A percentile compares a stretch with the other conserved stretches of the same genome.
These are phyloP conservation scores for Buathra laborator DNA, from an alignment of 2,888 invertebrate species.

Conservation along the genomic window DNA sequence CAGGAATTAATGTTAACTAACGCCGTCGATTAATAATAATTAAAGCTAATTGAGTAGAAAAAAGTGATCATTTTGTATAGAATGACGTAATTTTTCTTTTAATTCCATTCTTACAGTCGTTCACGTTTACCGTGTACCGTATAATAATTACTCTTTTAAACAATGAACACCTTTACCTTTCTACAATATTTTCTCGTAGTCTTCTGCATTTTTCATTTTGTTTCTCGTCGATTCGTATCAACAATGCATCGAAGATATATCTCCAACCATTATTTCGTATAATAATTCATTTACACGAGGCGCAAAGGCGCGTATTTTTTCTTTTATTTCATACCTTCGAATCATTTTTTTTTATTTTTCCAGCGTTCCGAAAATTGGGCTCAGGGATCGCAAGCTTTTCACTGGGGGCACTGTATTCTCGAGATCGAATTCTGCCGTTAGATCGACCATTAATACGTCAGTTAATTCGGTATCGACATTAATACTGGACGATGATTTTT, in stretches of 20 bases:
- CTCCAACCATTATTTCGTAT: constrained; percentile 51
- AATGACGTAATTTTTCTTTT: background rate
- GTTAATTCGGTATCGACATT: no score
- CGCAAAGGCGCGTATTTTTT: constrained; percentile 17
- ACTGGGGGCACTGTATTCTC: no score
- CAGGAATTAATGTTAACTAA: no score
- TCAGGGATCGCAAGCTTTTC: no score
- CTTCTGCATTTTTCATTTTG: constrained; percentile 13
- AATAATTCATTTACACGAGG: constrained; percentile 35
- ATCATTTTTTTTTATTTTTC: no score
- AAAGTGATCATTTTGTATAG: background rate
- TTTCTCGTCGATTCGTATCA: background rate
- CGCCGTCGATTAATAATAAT: no score
- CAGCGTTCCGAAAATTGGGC: no score
- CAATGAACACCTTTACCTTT: constrained; percentile 54
- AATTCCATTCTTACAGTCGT: background rate
- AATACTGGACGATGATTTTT: no score
- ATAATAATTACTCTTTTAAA: constrained; percentile 32
- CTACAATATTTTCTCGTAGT: constrained; percentile 45
- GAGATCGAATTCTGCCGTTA: no score
- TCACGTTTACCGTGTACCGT: background rate
- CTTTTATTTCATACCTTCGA: background rate
- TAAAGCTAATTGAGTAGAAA: no score
- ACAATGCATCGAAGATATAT: constrained; percentile 4
- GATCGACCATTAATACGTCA: no score